phyloP scores from a whole-genome alignment of 2,888 invertebrate species.

The Venustoraphidia nigricollis region DNA sequence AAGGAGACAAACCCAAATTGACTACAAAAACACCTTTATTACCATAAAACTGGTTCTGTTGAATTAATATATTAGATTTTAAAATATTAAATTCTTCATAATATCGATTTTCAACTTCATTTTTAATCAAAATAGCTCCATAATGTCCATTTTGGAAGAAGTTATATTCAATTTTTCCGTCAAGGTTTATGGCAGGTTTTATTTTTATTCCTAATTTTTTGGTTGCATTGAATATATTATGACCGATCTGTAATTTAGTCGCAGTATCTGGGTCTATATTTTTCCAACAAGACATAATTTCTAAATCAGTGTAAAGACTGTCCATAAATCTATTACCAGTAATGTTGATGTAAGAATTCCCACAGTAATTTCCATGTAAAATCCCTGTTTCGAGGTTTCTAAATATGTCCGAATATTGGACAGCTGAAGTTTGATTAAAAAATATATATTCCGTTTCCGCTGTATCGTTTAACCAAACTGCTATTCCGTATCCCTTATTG shows the following conservation, averaged over 20 bases:
- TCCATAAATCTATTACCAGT: constrained; percentile 80
- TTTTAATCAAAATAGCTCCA: constrained; percentile 74
- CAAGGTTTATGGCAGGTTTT: constrained; percentile 66
- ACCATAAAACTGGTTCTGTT: constrained; percentile 77
- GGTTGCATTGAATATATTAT: constrained; percentile 69
- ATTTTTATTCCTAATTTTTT: constrained; percentile 59
- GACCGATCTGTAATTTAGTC: constrained; percentile 61
- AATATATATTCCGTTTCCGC: constrained; percentile 59
- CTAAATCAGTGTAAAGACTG: constrained; percentile 62
- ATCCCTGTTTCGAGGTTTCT: constrained; percentile 81
- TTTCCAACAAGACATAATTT: constrained; percentile 72
- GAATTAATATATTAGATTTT: constrained; percentile 53
- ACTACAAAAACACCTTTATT: constrained; percentile 83
- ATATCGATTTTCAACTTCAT: constrained; percentile 37
- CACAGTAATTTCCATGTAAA: constrained; percentile 86
- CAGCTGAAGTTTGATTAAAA: constrained; percentile 70
- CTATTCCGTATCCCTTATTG: constrained; percentile 77
- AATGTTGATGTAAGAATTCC: constrained; percentile 72
- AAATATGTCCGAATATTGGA: constrained; percentile 76
- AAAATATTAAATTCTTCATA: constrained; percentile 66
- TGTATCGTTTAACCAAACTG: constrained; percentile 83
- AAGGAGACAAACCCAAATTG: constrained; percentile 75
- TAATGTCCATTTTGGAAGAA: constrained; percentile 68
- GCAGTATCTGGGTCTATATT: constrained; percentile 27
- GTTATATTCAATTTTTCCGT: constrained; percentile 72